Percentiles rank a stretch among this genome's conserved stretches.
phyloP scores from a whole-genome alignment of 2,797 vertebrate genomes.

The Diglossa cyanea region DNA sequence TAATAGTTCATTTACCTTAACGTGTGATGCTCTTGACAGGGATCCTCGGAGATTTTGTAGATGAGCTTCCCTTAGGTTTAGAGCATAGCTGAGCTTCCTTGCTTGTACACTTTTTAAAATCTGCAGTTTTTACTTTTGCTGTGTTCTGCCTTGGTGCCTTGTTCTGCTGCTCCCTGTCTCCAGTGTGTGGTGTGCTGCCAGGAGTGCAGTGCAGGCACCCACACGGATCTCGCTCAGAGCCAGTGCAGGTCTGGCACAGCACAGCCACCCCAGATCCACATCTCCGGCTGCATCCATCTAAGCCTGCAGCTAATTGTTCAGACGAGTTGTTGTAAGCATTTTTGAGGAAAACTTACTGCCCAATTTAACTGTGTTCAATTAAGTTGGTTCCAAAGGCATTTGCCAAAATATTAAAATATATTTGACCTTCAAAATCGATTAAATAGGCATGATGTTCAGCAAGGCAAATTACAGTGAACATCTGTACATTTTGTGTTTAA shows the following conservation, averaged over 20 bases:
- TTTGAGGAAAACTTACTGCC: constrained; percentile 18
- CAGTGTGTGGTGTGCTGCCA: fast-evolving
- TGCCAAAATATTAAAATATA: constrained; percentile 52
- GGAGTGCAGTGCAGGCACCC: background rate
- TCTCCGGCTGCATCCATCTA: background rate
- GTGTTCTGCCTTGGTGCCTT: background rate
- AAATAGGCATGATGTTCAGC: constrained; percentile 22
- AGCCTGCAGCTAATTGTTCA: constrained; percentile 19
- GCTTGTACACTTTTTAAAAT: background rate
- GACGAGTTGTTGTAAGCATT: background rate
- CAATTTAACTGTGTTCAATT: constrained; percentile 32
- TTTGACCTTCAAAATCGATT: constrained; percentile 53
- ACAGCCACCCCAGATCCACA: background rate
- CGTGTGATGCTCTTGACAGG: background rate
- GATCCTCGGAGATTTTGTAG: background rate
- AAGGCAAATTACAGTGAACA: constrained; percentile 34
- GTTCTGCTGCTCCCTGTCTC: background rate
- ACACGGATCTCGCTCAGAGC: background rate
- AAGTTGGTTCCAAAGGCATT: constrained; percentile 32
- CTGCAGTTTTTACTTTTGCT: background rate
- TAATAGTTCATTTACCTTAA: background rate
- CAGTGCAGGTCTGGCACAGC: background rate
- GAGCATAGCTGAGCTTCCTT: background rate
- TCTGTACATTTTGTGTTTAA: constrained; percentile 34
- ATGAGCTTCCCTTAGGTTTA: background rate